A percentile compares a stretch with the other conserved stretches of the same genome.
Conservation (phyloP, 2,888 invertebrate species). For the Petrolisthes cinctipes region DNA sequence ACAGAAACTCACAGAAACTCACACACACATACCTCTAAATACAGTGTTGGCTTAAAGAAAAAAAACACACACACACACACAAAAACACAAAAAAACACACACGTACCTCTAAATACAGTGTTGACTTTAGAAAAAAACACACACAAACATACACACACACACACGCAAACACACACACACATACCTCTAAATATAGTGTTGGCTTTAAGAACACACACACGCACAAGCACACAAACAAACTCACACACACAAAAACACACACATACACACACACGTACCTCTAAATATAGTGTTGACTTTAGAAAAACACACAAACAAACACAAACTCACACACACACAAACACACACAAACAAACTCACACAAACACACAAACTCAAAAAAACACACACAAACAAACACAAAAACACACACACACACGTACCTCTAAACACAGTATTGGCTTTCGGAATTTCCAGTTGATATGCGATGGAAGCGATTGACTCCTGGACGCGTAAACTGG, state of each 20-base stretch:
- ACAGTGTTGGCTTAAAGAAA: constrained; percentile 86
- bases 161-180: constrained; percentile 81
- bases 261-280: not conserved
- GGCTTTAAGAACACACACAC: constrained; percentile 95
- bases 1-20: constrained; percentile 90
- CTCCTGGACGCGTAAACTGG: constrained; percentile 90
- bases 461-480: constrained; percentile 92
- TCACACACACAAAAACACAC: no score
- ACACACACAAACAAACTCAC: no score
- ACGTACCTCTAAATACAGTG: constrained; percentile 85
- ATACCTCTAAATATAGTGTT: constrained; percentile 88
- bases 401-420: constrained; percentile 90
- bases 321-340: no score
- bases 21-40: constrained; percentile 91
- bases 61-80: constrained; percentile 79
- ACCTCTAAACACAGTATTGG: constrained; percentile 90
- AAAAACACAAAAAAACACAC: constrained; percentile 93
- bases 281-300: no score
- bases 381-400: constrained; percentile 79
- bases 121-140: constrained; percentile 80
- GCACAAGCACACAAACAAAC: no score
- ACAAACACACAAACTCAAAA: no score
- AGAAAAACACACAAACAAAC: no score
- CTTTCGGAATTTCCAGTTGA: constrained; percentile 88
- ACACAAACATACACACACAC: constrained; percentile 89